Evolutionary conservation across 1,140 invertebrate genomes (phyloP), one percentile per base, ranked within the genome.

Genomic region (Brachionus koreanus): DNA sequence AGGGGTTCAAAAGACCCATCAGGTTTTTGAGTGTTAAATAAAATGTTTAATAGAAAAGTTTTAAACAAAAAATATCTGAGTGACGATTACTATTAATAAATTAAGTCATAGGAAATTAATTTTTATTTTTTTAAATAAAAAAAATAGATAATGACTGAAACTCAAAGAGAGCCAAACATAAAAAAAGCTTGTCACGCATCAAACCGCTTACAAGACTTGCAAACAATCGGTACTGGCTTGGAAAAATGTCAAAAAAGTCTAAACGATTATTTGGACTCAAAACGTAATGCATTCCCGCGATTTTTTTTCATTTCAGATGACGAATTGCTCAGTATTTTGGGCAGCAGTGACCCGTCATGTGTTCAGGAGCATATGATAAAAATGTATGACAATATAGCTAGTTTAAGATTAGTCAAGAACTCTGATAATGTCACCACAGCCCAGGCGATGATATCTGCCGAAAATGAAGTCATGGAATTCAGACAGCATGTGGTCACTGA

Each of bases 291-390:
- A 74, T 96, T 96, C 86, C 93, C 94, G 37, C 87, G 95, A 84
- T 96, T 97, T 88, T 95, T 93, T 89, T 96, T 97, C 86, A 93
- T 97, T 84, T 95, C 94, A 6, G 95, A 95, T 83, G 94, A 96
- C 86, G 95, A 97, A 88, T 86, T 97, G 76, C 90, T 97, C 10
- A 93, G 92, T 39, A 94, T 96, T 84, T 90, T 96, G n/a, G 94
- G 94, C 33, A 94, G 92, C 85, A 93, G 91, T 84, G 91, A 94
- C 83, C 91, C 92, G 19, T 89, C 89, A 69, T 92, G 92, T 86
- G 93, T 96, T 13, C 94, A 96, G 88, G 93, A 95, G 85, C 93
- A 96, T 85, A 94, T 96, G 90, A 93, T 95, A 63, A 96, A 97
- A 92, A 95, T 96, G 93, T 96, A 94, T 88, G 94, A 96, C 86